Base-by-base conservation (phyloP, 2,797 vertebrate genomes). In the Pipistrellus kuhlii region DNA sequence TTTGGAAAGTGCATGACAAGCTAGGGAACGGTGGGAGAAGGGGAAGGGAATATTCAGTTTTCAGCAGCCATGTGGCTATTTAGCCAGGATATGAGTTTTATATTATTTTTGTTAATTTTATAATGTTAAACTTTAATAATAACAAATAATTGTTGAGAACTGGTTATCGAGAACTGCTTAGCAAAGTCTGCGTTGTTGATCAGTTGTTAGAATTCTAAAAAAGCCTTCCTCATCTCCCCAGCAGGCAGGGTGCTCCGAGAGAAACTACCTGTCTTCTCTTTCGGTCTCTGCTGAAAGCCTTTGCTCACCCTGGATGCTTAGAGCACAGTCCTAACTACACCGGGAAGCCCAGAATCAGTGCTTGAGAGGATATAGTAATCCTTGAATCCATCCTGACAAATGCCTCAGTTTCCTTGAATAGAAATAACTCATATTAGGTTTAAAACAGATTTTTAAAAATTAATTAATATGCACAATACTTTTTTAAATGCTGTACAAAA, bases 361-460 rank as follows among this genome's bases (percentile, higher is more conserved):
- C 57, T 12, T n/a, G 62, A 44, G 6, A 41, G 27, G 15, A 8
- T 13, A 20, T 2, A 62, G 6, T 0, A 4, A 66, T 66, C n/a
- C 64, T 66, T 66, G 17, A 66, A 23, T 78, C 48, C 11, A 38
- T 38, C 77, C 48, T 82, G 62, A 81, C 69, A 13, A 13, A 32
- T n/a, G 30, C 44, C 35, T 77, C n/a, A 11, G 12, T 89, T 85
- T 75, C 46, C 71, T 41, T 75, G 62, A 38, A 68, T 12, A 51
- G 80, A 85, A 78, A 69, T 35, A 14, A 62, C 38, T 92, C 12
- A 64, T 35, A 53, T 88, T n/a, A 66, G 44, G 68, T 85, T 91
- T 48, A 57, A 71, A 32, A 32, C 51, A 75, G 64, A 35, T 55
- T 69, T 85, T 44, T 55, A 0, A 35, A 85, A 81, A 53, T 21